Base-by-base conservation (phyloP, 2,797 vertebrate species). In the Picus viridis region DNA sequence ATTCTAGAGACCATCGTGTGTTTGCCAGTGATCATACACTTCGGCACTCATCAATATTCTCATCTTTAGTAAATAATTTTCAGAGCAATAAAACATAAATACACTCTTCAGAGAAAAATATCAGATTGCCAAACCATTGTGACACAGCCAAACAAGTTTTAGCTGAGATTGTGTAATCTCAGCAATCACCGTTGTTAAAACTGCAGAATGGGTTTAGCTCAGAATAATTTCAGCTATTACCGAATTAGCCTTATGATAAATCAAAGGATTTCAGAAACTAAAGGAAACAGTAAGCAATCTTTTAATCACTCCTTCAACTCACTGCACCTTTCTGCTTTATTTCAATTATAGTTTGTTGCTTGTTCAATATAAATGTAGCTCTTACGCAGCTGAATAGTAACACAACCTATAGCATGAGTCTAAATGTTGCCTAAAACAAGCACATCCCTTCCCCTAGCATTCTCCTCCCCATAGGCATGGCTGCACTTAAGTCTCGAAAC, bases 111-210 rank as follows among this genome's bases (percentile, higher is more conserved):
- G 53, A 89, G 70, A 86, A 82, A 90, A 73, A 51, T 13, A 27
- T 24, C 58, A 45, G 39, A 67, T 86, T 91, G 70, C 63, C 70
- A 92, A 91, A 86, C 34, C 61, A 49, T 14, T 84, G 77, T 86
- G 83, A 89, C 93, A 90, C 22, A 65, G 81, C 30, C 54, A 69
- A 93, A 74, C 47, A 88, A 92, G 89, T 77, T 83, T 73, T 23
- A 78, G 87, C 57, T 61, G 71, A 79, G 61, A 83, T 86, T 88
- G 58, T 34, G 49, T 64, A 91, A 93, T 19, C 49, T 54, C 64
- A 63, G 32, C 80, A 18, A 67, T 61, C 8, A 2, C 23, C 63
- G 53, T 53, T 81, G 75, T 63, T 72, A 79, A 29, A 51, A 83
- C 29, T 92, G 73, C 81, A 80, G 85, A 78, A 81, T 27, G 32